These are phyloP conservation scores for Hormaphis cornu DNA, from an alignment of 1,140 invertebrate species.

Conservation along the genomic window DNA sequence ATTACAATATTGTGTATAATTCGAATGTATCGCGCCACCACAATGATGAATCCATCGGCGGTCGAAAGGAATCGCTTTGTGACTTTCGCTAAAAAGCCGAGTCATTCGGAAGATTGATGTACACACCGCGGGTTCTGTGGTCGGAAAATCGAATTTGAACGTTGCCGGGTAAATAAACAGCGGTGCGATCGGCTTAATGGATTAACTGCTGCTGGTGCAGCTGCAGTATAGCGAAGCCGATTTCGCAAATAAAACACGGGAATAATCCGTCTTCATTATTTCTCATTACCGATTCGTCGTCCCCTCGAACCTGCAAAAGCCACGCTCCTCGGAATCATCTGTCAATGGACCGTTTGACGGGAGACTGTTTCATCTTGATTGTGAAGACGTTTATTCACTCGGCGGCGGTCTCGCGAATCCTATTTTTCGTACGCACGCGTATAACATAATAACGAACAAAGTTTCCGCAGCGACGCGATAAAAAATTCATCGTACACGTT, in stretches of 20 bases:
- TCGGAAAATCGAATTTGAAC: slow-evolving; percentile 13
- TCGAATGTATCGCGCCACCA: too few species aligned
- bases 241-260: too few species aligned
- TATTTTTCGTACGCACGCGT: too few species aligned
- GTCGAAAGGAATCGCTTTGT: not conserved
- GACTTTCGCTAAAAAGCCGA: not conserved
- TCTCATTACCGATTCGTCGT: slow-evolving; percentile 23
- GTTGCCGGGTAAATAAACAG: not conserved
- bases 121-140: not conserved
- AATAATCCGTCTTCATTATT: slow-evolving; percentile 22
- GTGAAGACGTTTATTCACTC: not conserved
- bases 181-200: not conserved
- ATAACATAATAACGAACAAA: too few species aligned
- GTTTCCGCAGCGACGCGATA: too few species aligned
- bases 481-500: too few species aligned
- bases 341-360: slow-evolving; percentile 4
- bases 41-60: not conserved
- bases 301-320: slow-evolving; percentile 4
- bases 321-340: not conserved
- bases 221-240: too few species aligned
- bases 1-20: too few species aligned
- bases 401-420: not conserved
- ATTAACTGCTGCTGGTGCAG: slow-evolving; percentile 20
- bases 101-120: slow-evolving; percentile 18
- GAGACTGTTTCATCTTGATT: slow-evolving; percentile 17